phyloP scores from a whole-genome alignment of 2,888 invertebrate genomes.

The Apodemia hepburni region DNA sequence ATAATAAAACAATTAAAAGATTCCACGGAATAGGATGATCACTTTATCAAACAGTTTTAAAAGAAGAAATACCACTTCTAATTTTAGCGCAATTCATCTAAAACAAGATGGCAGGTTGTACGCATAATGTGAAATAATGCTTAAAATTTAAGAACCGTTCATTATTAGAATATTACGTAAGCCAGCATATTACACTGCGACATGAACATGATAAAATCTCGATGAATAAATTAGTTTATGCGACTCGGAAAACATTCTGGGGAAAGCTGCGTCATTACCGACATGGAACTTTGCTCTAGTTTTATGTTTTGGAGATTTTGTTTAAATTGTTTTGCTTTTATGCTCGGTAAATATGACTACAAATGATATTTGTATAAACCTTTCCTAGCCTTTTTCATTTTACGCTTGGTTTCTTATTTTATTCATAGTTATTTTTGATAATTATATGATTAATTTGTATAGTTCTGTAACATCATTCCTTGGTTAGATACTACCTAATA shows the following conservation, averaged over 20 bases:
- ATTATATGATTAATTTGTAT: too few species aligned
- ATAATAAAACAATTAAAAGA: background rate
- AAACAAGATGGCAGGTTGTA: background rate
- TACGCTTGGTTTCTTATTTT: too few species aligned
- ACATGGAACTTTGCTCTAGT: constrained; percentile 21
- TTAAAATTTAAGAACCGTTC: constrained; percentile 23
- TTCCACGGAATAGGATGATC: background rate
- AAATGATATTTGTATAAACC: too few species aligned
- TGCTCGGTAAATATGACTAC: too few species aligned
- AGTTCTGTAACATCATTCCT: too few species aligned
- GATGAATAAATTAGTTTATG: constrained; percentile 57
- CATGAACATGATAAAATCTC: constrained; percentile 47
- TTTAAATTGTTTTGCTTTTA: background rate
- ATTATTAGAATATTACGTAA: constrained; percentile 36
- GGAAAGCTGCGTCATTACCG: constrained; percentile 28
- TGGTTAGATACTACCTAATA: too few species aligned
- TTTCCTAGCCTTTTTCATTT: too few species aligned
- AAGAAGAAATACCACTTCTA: background rate
- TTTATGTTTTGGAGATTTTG: constrained; percentile 9
- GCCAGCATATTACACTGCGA: constrained; percentile 42
- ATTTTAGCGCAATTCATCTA: background rate
- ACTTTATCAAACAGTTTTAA: background rate
- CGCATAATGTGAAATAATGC: constrained; percentile 17
- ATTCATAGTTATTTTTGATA: too few species aligned
- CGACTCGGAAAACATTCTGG: constrained; percentile 41